Conservation (phyloP, 2,888 invertebrate species). For the Drosophila emarginata region DNA sequence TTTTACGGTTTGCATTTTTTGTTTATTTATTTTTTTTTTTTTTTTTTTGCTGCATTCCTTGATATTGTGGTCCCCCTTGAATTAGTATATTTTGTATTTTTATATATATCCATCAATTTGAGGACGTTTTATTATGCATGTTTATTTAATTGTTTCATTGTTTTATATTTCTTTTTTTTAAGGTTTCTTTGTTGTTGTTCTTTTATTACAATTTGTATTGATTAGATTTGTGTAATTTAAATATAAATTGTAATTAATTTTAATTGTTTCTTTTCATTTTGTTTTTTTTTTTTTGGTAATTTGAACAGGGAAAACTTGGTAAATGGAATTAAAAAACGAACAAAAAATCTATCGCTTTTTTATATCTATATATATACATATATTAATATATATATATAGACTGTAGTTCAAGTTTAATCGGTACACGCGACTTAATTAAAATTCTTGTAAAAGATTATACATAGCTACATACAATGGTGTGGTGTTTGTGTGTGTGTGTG, state of each 20-base stretch:
- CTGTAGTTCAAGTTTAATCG: slow-evolving; percentile 4
- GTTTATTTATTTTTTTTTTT: no score
- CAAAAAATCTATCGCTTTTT: slow-evolving; percentile 8
- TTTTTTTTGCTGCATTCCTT: background rate
- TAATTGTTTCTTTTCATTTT: slow-evolving; percentile 21
- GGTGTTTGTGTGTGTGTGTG: slow-evolving; percentile 5
- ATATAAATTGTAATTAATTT: slow-evolving; percentile 14
- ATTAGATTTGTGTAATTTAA: slow-evolving; percentile 43
- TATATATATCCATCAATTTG: slow-evolving; percentile 2
- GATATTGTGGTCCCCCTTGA: background rate
- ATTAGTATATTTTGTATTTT: background rate
- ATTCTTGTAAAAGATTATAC: slow-evolving; percentile 37
- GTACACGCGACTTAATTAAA: slow-evolving; percentile 33
- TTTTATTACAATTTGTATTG: slow-evolving; percentile 45
- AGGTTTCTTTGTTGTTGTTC: slow-evolving; percentile 20
- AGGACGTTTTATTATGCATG: slow-evolving; percentile 11
- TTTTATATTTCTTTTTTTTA: slow-evolving; percentile 36
- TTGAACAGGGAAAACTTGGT: slow-evolving; percentile 6
- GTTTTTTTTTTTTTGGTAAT: background rate
- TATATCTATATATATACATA: background rate
- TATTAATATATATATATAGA: background rate
- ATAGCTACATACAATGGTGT: slow-evolving; percentile 38
- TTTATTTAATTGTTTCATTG: slow-evolving; percentile 21
- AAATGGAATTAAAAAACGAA: slow-evolving; percentile 2
- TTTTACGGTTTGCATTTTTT: no score